A percentile compares a stretch with the other conserved stretches of the same genome.
These are phyloP conservation scores for Mastigias papua DNA, from an alignment of 30 jellyfish, hydroid and myxozoan species.

Conservation along the genomic window DNA sequence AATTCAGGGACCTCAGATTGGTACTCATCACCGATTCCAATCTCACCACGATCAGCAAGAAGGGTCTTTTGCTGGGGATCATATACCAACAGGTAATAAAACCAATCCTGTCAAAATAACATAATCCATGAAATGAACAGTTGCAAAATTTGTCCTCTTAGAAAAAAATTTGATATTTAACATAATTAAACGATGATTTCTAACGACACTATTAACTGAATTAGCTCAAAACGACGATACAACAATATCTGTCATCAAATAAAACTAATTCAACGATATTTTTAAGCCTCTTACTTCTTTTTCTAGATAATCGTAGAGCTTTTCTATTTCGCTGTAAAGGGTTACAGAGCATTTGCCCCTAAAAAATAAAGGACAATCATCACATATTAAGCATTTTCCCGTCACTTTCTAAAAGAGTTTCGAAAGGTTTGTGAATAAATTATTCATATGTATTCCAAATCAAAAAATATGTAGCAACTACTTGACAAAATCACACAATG, in stretches of 20 bases:
- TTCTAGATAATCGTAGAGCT: slow-evolving; percentile 80
- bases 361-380: not conserved
- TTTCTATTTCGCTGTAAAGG: slow-evolving; percentile 93
- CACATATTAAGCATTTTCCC: no score
- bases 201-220: no score
- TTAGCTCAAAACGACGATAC: not conserved
- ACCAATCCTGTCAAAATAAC: slow-evolving; percentile 85
- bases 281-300: slow-evolving; percentile 88
- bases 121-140: no score
- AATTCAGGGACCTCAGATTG: slow-evolving; percentile 87
- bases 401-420: no score
- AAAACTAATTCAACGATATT: no score
- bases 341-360: slow-evolving; percentile 99
- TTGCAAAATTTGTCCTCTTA: no score
- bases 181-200: no score
- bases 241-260: not conserved
- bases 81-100: slow-evolving; percentile 91
- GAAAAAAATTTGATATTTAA: no score
- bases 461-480: not conserved
- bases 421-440: no score
- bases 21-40: slow-evolving; percentile 97
- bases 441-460: no score
- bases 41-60: slow-evolving; percentile 99
- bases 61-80: slow-evolving; percentile 99
- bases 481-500: not conserved